Percentiles rank a stretch among this genome's conserved stretches.
These are phyloP conservation scores for Osmoderma eremita DNA, from an alignment of 2,888 invertebrate genomes.

Conservation along the genomic window DNA sequence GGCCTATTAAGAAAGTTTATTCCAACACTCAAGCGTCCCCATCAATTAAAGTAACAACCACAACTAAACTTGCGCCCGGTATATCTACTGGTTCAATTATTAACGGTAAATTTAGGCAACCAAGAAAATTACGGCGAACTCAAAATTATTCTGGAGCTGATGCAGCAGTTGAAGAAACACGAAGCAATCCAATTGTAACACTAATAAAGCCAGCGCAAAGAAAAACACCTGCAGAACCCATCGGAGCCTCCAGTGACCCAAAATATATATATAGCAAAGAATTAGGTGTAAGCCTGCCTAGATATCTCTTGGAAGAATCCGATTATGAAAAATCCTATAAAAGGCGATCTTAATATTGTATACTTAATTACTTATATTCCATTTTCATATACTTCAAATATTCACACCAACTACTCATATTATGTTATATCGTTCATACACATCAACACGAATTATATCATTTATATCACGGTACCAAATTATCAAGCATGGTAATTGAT, in stretches of 20 bases:
- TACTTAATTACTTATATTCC: too few species aligned
- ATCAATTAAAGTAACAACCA: conserved; percentile 28
- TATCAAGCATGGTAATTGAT: neutral
- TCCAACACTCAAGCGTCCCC: conserved; percentile 30
- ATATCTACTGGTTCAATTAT: neutral
- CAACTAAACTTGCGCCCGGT: conserved; percentile 13
- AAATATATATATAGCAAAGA: conserved; percentile 72
- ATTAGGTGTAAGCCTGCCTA: conserved; percentile 73
- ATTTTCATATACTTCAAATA: neutral
- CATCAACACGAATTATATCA: neutral
- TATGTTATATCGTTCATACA: neutral
- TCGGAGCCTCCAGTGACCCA: conserved; percentile 74
- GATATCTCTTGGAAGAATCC: conserved; percentile 75
- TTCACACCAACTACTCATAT: neutral
- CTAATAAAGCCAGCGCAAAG: conserved; percentile 44
- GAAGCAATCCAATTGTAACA: conserved; percentile 52
- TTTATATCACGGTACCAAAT: neutral
- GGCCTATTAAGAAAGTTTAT: conserved; percentile 35
- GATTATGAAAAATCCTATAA: conserved; percentile 77
- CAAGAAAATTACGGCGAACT: conserved; percentile 34
- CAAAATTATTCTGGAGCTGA: conserved; percentile 43
- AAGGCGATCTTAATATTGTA: conserved; percentile 49
- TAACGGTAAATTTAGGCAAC: conserved; percentile 31
- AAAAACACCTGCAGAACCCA: conserved; percentile 66
- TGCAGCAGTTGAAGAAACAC: conserved; percentile 54